Base-by-base conservation (phyloP, 2,888 invertebrate species). In the Phalangium opilio region DNA sequence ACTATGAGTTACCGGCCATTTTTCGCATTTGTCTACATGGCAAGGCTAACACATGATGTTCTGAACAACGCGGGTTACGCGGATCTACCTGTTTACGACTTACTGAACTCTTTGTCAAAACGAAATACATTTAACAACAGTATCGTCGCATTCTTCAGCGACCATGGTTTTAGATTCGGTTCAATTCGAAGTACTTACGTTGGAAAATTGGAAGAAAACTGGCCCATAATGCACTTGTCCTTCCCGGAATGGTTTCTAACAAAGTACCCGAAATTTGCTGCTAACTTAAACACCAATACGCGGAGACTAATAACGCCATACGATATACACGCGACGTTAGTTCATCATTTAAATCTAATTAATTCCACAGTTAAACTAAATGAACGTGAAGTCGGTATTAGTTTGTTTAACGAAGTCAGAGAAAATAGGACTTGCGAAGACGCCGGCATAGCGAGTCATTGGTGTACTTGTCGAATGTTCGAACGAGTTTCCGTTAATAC, bases 81-180 rank as follows among this genome's bases (percentile, higher is more conserved):
- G 0, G 66, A 66, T 48, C 57, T 56, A 2, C 60, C 61, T 10
- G 59, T 63, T 41, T 41, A 56, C 54, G 59, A 67, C 1, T 74
- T 82, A 59, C 66, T 89, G 45, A 63, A 66, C 51, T 64, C 68
- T 48, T 62, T 81, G 63, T n/a, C n/a, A n/a, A n/a, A n/a, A n/a
- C n/a, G n/a, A n/a, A n/a, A n/a, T n/a, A n/a, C n/a, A n/a, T n/a
- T n/a, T n/a, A n/a, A n/a, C n/a, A n/a, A n/a, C n/a, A n/a, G n/a
- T n/a, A n/a, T n/a, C n/a, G n/a, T n/a, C n/a, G n/a, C n/a, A n/a
- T n/a, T n/a, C n/a, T n/a, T n/a, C n/a, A n/a, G n/a, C n/a, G n/a
- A n/a, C n/a, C n/a, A n/a, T n/a, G n/a, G 89, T 2, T 73, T 72
- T 7, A 73, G 85, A n/a, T 71, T 73, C 57, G 87, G 86, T 0